Evolutionary conservation across 2,888 invertebrate genomes (phyloP).

Genomic region (Chelonus formosanus): DNA sequence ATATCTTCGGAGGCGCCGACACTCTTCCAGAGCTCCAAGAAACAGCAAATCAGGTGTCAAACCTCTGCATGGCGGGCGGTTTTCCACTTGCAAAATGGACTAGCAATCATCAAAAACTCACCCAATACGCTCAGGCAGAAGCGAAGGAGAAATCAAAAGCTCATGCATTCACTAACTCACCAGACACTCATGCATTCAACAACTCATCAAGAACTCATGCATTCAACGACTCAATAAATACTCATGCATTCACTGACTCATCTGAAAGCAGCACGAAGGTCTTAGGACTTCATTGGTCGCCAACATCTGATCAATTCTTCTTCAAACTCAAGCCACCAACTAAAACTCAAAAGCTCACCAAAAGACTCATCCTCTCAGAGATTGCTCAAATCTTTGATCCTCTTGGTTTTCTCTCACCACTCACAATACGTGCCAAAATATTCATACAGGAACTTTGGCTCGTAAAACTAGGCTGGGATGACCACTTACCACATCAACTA

Average conservation of each 20-base stretch:
- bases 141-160: background rate
- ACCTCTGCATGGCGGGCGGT: conserved; percentile 32
- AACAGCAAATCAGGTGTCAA: too few relatives aligned
- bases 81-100: conserved; percentile 36
- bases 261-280: conserved; percentile 24
- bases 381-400: background rate
- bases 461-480: background rate
- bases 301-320: background rate
- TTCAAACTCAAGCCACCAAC: background rate
- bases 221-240: too few relatives aligned
- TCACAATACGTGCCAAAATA: background rate
- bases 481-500: too few relatives aligned
- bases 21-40: too few relatives aligned
- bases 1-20: too few relatives aligned
- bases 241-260: too few relatives aligned
- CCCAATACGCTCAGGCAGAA: background rate
- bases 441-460: background rate
- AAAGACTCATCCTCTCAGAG: background rate
- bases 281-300: conserved; percentile 35
- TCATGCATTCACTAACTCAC: too few relatives aligned
- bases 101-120: conserved; percentile 17
- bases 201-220: too few relatives aligned
- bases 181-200: too few relatives aligned
- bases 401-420: background rate
- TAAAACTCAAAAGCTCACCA: background rate